Base-by-base conservation (phyloP, 2,113 vertebrate genomes). In the Cavia porcellus region DNA sequence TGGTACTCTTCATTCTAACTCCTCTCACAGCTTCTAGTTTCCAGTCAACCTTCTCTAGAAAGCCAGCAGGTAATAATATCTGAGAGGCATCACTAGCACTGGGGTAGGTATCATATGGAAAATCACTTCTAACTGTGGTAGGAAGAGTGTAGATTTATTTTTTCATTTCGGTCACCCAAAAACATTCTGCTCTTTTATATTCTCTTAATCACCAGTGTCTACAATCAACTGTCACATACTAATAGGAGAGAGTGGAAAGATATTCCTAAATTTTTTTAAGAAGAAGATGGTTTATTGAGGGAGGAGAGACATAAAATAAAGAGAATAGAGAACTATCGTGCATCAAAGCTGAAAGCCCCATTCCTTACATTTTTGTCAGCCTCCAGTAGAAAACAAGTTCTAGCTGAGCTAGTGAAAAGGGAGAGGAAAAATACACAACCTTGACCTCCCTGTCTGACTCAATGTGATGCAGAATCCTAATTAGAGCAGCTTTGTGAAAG, bases 141-240 rank as follows among this genome's bases (percentile, higher is more conserved):
- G 68, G n/a, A 75, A 50, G 88, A 25, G 57, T 25, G 81, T 42
- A 50, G 45, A 77, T 93, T 84, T 70, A 72, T 64, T 77, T 61
- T 45, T 20, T 95, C n/a, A 77, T 74, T 28, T 52, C 57, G 32
- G 45, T 7, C n/a, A 95, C 17, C 70, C 12, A 4, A 19, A 86
- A 89, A 77, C 15, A 52, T 92, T 95, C 87, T 89, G 72, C 64
- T 57, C 45, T 75, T 82, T 93, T 93, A 66, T 38, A 72, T 64
- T 3, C 72, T 66, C 86, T 95, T 82, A 96, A 95, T 89, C 66
- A 94, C 47, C 64, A 79, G 19, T 45, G 59, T 45, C 19, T 89
- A 93, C 45, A 35, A 15, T 15, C 8, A 96, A 77, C 19, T 87
- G 45, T 74, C 38, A 89, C 93, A 38, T 95, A 52, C 64, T 95